These are phyloP conservation scores for Hemistola chrysoprasaria DNA, from an alignment of 2,888 invertebrate genomes.

Conservation along the genomic window DNA sequence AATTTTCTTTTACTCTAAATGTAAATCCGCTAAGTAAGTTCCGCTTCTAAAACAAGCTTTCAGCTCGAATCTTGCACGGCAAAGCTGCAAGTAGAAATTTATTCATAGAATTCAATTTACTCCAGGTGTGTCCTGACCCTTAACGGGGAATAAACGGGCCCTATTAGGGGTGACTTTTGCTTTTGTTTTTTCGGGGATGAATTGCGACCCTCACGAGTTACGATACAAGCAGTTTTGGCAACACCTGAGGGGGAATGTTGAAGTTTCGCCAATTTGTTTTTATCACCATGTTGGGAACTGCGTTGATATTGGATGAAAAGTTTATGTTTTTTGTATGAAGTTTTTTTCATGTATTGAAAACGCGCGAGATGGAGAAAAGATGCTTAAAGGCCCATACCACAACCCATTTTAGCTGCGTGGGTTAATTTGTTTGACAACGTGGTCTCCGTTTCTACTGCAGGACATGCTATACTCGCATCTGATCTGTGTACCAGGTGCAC, in stretches of 20 bases:
- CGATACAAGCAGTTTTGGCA: constrained; percentile 10
- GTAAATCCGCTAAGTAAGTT: too few relatives aligned
- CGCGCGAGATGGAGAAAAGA: too few relatives aligned
- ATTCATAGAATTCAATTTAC: constrained; percentile 77
- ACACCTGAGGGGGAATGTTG: background rate
- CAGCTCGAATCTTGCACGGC: constrained; percentile 14
- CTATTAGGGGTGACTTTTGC: constrained; percentile 63
- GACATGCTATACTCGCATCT: too few relatives aligned
- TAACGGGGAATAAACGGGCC: constrained; percentile 68
- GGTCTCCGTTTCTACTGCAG: too few relatives aligned
- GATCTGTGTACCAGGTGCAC: too few relatives aligned
- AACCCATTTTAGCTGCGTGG: too few relatives aligned
- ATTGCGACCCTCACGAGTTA: constrained; percentile 15
- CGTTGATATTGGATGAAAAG: background rate
- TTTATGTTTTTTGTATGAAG: too few relatives aligned
- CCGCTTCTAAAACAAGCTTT: constrained; percentile 12
- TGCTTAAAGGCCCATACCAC: too few relatives aligned
- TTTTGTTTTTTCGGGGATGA: constrained; percentile 47
- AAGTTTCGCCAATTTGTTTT: constrained; percentile 13
- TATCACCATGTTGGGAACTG: constrained; percentile 6
- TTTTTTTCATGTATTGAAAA: too few relatives aligned
- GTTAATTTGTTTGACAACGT: too few relatives aligned
- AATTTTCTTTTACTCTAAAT: too few relatives aligned
- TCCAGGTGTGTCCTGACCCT: constrained; percentile 75
- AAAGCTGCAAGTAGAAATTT: constrained; percentile 47